Conservation (phyloP, 1,140 invertebrate genomes). For the Drosophila ohnishii region DNA sequence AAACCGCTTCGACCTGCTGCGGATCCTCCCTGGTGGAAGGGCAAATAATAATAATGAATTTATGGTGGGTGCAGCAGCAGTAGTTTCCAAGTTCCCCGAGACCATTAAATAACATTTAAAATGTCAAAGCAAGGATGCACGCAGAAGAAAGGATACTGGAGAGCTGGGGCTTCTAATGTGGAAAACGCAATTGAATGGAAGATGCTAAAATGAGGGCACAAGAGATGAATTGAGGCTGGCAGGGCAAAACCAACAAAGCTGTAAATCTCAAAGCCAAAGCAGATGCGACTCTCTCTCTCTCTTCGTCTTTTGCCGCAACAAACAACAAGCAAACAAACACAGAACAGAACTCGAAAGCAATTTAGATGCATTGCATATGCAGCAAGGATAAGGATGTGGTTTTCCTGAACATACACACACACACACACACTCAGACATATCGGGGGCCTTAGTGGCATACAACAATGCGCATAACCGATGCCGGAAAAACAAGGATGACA, state of each 20-base stretch:
- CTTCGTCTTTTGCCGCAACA: constrained; percentile 9
- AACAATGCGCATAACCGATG: constrained; percentile 47
- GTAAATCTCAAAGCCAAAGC: constrained; percentile 72
- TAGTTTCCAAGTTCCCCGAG: constrained; percentile 1
- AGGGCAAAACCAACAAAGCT: constrained; percentile 58
- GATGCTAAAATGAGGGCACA: constrained; percentile 15
- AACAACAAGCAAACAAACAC: constrained; percentile 56
- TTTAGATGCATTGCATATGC: constrained; percentile 66
- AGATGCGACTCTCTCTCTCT: constrained; percentile 21
- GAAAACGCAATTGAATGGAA: constrained; percentile 72
- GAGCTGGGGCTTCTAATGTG: constrained; percentile 54
- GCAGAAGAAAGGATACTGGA: background rate
- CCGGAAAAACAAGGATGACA: constrained; percentile 30
- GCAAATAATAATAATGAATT: constrained; percentile 54
- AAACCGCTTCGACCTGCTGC: constrained; percentile 27
- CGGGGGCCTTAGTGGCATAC: constrained; percentile 2
- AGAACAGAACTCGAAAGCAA: constrained; percentile 66
- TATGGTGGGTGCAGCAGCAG: constrained; percentile 31
- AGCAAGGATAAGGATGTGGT: constrained; percentile 37
- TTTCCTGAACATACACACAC: constrained; percentile 14
- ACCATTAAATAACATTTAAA: constrained; percentile 78
- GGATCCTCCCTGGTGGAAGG: constrained; percentile 3
- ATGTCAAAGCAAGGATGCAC: constrained; percentile 59
- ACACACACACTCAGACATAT: background rate
- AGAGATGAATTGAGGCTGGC: constrained; percentile 31